Percentiles rank a stretch among this genome's conserved stretches.
Conservation (phyloP, 2,888 invertebrate genomes). For the Drosophila trichaetosa region DNA sequence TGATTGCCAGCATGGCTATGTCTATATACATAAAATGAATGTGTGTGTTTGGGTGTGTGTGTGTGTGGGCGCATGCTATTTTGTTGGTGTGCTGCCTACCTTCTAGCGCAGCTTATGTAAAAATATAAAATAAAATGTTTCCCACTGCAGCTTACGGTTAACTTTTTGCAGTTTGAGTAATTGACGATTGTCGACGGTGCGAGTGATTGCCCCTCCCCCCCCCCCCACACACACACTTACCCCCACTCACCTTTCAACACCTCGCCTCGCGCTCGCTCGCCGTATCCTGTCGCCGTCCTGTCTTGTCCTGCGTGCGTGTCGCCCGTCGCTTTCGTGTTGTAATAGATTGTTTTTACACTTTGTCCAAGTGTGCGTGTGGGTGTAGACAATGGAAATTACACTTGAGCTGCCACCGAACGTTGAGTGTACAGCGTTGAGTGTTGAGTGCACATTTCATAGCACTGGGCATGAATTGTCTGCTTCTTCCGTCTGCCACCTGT, state of each 20-base stretch:
- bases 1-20: conserved; percentile 18
- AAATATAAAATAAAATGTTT: conserved; percentile 25
- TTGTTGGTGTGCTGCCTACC: conserved; percentile 15
- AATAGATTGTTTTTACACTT: conserved; percentile 63
- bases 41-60: background rate
- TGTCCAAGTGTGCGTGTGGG: conserved; percentile 26
- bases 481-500: conserved; percentile 15
- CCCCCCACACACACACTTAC: background rate
- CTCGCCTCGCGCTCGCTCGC: background rate
- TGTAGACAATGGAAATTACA: conserved; percentile 73
- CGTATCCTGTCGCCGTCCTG: conserved; percentile 23
- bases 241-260: background rate
- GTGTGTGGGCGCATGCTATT: conserved; percentile 24
- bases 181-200: conserved; percentile 44
- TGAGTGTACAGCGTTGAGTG: conserved; percentile 4
- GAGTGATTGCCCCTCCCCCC: conserved; percentile 23
- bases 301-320: conserved; percentile 38
- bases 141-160: conserved; percentile 29
- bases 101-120: conserved; percentile 41
- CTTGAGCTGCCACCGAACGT: conserved; percentile 58
- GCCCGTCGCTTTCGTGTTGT: conserved; percentile 37
- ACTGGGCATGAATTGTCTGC: conserved; percentile 43
- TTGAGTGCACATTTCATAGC: conserved; percentile 43
- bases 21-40: background rate
- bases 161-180: conserved; percentile 45